phyloP scores from a whole-genome alignment of 2,113 vertebrate genomes.

The Pelecanoides urinatrix region DNA sequence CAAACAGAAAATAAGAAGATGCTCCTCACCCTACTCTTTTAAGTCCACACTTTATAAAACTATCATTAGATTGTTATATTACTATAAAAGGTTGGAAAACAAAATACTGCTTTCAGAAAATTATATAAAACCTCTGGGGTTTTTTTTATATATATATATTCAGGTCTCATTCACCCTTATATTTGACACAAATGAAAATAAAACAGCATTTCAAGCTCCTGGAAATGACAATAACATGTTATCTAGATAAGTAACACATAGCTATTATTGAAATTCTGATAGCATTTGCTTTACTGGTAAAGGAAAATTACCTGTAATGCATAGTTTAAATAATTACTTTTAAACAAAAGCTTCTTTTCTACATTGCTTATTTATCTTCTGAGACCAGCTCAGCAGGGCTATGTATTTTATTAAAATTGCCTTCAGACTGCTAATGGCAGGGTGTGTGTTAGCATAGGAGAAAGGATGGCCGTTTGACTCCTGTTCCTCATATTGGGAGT shows the following conservation, averaged over 20 bases:
- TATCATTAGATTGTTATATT: slow-evolving; percentile 46
- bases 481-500: slow-evolving; percentile 61
- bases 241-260: slow-evolving; percentile 66
- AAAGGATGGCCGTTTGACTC: slow-evolving; percentile 67
- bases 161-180: slow-evolving; percentile 53
- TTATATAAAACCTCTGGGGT: neutral
- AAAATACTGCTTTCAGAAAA: slow-evolving; percentile 34
- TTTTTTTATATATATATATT: slow-evolving; percentile 34
- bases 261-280: slow-evolving; percentile 78
- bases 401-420: slow-evolving; percentile 79
- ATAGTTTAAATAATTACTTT: slow-evolving; percentile 84
- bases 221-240: slow-evolving; percentile 72
- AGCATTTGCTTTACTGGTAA: slow-evolving; percentile 74
- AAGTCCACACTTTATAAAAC: slow-evolving; percentile 47
- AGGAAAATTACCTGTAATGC: slow-evolving; percentile 82
- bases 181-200: slow-evolving; percentile 67
- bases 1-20: slow-evolving; percentile 52
- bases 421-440: slow-evolving; percentile 74
- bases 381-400: slow-evolving; percentile 71
- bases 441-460: slow-evolving; percentile 62
- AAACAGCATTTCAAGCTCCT: slow-evolving; percentile 63
- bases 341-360: slow-evolving; percentile 81
- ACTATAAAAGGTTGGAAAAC: slow-evolving; percentile 49
- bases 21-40: slow-evolving; percentile 42
- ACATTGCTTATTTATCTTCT: slow-evolving; percentile 73